Evolutionary conservation across 2,113 vertebrate species (phyloP), one percentile per base, ranked within the genome.

Genomic region (Willisornis vidua): DNA sequence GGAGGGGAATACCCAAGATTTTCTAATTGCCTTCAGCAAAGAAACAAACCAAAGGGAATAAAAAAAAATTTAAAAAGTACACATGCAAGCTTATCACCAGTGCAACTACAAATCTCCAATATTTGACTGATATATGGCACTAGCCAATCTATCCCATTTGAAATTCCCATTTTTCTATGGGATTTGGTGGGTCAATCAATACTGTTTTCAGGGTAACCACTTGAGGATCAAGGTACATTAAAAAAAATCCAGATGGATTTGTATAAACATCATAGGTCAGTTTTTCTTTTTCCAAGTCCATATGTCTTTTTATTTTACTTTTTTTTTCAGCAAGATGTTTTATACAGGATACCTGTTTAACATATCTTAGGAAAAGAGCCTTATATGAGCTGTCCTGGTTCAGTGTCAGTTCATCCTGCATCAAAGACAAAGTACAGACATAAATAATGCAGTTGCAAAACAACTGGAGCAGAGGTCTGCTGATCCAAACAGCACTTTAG

Each of bases 281-380:
- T 54, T 55, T 76, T 87, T 54, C 33, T 62, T 91, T 67, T 85
- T 62, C 35, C 51, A 45, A 71, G 26, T 66, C 66, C 46, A 72
- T 7, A 2, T 22, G 65, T 17, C 22, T 51, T n/a, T 58, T 68
- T 25, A 59, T 52, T 29, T 28, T 10, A 11, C 5, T 61, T 55
- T 54, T 80, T 80, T 73, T 57, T 62, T 8, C 43, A 81, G 57
- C 28, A 73, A 65, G 48, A 46, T 31, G 23, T n/a, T 92, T 46
- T 58, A 87, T 48, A 62, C 39, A 86, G n/a, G 12, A 8, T 98
- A 98, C 98, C 98, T 98, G 96, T 14, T 95, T 87, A 57, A 95
- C 61, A 0, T 98, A 95, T 94, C 58, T 97, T 62, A 93, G 76
- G 96, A 98, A 98, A 90, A 97, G 14, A 33, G 52, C 85, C 76